A percentile compares a stretch with the other conserved stretches of the same genome.
These are phyloP conservation scores for Atta texana DNA, from an alignment of 1,140 invertebrate genomes.

Conservation along the genomic window DNA sequence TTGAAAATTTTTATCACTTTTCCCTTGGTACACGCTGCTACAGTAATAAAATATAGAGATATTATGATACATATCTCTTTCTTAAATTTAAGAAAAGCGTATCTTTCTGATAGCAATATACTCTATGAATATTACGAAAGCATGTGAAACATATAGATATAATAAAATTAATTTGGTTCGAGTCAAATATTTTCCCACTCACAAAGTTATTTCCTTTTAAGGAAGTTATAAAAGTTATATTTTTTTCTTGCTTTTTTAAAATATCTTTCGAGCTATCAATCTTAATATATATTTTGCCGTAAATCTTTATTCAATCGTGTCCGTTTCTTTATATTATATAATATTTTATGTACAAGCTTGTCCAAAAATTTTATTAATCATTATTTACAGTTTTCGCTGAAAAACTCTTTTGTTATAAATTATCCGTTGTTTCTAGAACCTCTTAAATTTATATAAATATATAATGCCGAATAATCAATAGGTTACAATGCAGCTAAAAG, in stretches of 20 bases:
- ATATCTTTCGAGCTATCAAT: neutral
- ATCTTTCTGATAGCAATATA: neutral
- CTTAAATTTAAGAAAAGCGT: neutral
- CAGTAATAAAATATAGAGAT: neutral
- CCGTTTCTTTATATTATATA: neutral
- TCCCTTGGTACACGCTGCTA: neutral
- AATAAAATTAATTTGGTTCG: neutral
- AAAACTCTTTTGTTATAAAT: too few species aligned
- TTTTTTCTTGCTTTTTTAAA: neutral
- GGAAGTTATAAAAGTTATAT: slow-evolving; percentile 3
- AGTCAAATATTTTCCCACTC: slow-evolving; percentile 22
- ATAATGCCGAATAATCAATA: too few species aligned
- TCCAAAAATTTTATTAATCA: too few species aligned
- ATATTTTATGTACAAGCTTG: neutral
- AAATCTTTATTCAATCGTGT: neutral
- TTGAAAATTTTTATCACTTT: slow-evolving; percentile 13
- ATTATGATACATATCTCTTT: neutral
- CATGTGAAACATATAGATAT: neutral
- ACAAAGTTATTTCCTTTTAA: neutral
- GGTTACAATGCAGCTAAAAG: too few species aligned
- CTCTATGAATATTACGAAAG: neutral
- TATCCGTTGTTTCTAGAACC: too few species aligned
- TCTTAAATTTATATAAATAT: too few species aligned
- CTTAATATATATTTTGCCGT: slow-evolving; percentile 14
- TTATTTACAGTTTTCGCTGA: too few species aligned